Evolutionary conservation across 2,113 vertebrate genomes (phyloP).

Genomic region (Oenanthe oenanthe): DNA sequence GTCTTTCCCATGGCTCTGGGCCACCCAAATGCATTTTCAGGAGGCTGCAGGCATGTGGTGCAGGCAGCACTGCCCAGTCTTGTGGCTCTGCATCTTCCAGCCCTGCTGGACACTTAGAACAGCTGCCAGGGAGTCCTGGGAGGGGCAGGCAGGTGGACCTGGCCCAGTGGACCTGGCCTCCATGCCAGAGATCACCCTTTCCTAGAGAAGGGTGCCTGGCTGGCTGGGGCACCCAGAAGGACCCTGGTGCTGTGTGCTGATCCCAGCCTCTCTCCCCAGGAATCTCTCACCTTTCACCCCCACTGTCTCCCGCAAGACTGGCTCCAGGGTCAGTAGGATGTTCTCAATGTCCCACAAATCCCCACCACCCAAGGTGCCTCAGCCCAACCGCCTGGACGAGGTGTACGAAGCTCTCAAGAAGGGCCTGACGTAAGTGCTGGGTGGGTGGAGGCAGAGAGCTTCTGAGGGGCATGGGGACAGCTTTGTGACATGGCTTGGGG

Average conservation of each 20-base stretch:
- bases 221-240: background rate
- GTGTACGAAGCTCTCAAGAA: slow-evolving; percentile 92
- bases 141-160: background rate
- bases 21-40: background rate
- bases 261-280: slow-evolving; percentile 70
- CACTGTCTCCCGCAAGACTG: slow-evolving; percentile 84
- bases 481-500: background rate
- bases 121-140: background rate
- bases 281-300: slow-evolving; percentile 89
- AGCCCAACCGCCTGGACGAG: slow-evolving; percentile 91
- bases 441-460: background rate
- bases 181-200: background rate
- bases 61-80: background rate
- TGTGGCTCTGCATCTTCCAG: background rate
- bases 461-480: background rate
- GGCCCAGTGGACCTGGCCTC: background rate
- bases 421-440: slow-evolving; percentile 87
- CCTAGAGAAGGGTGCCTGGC: background rate
- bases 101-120: accelerated
- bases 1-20: background rate
- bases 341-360: slow-evolving; percentile 90
- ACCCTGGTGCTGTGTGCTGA: background rate
- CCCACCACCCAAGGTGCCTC: slow-evolving; percentile 90
- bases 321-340: slow-evolving; percentile 91
- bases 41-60: background rate